Conservation (phyloP, 2,888 invertebrate genomes). For the Nomada hirtipes region DNA sequence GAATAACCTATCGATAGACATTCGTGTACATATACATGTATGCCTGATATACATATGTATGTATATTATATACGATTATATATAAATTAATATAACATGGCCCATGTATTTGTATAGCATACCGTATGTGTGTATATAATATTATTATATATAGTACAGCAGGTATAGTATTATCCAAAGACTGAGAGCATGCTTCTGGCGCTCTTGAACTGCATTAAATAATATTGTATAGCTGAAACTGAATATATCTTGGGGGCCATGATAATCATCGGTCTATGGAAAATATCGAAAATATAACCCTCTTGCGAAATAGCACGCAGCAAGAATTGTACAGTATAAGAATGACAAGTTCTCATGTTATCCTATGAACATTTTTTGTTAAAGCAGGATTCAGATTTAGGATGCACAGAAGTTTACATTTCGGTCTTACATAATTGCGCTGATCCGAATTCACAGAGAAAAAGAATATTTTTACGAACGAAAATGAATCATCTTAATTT, state of each 20-base stretch:
- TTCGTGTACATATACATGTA: constrained; percentile 49
- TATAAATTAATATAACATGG: constrained; percentile 28
- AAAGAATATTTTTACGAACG: no score
- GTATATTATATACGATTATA: constrained; percentile 37
- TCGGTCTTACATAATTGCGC: no score
- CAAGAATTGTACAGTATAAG: neutral
- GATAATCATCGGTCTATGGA: constrained; percentile 14
- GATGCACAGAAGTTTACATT: no score
- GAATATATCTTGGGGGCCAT: neutral
- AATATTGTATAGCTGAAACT: constrained; percentile 18
- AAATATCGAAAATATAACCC: neutral
- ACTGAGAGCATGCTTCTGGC: constrained; percentile 54
- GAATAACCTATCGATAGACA: constrained; percentile 3
- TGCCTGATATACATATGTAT: constrained; percentile 18
- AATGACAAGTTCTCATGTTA: neutral
- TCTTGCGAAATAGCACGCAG: neutral
- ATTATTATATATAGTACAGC: constrained; percentile 54
- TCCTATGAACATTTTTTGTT: neutral
- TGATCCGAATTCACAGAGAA: no score
- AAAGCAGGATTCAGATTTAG: no score
- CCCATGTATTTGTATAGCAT: constrained; percentile 43
- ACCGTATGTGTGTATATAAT: constrained; percentile 47
- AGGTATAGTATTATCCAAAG: constrained; percentile 57
- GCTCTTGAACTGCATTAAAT: constrained; percentile 52
- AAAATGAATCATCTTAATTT: no score